Percentiles rank a stretch among this genome's conserved stretches.
These are phyloP conservation scores for Adelges cooleyi DNA, from an alignment of 1,140 invertebrate genomes.

Conservation along the genomic window DNA sequence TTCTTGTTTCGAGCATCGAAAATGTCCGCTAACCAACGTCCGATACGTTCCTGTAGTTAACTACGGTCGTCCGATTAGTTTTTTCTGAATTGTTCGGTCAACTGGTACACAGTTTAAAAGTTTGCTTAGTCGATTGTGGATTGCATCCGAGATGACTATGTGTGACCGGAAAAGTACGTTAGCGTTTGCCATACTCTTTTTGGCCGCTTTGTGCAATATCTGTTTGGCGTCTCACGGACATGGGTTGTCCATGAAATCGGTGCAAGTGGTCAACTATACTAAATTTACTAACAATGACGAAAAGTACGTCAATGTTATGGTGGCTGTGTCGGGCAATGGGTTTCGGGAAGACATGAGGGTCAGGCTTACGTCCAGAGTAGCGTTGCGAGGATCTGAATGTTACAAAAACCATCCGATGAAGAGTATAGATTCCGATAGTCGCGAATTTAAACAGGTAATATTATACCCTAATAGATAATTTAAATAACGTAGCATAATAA, in stretches of 20 bases:
- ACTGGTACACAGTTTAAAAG: too few species aligned
- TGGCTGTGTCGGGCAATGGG: slow-evolving; percentile 18
- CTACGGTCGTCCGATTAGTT: too few species aligned
- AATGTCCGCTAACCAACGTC: too few species aligned
- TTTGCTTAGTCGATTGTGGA: too few species aligned
- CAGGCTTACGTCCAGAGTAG: slow-evolving; percentile 18
- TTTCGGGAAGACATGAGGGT: slow-evolving; percentile 21
- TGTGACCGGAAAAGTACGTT: background rate
- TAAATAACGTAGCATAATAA: background rate
- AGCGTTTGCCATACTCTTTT: background rate
- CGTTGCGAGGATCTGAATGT: slow-evolving; percentile 6
- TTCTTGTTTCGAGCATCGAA: too few species aligned
- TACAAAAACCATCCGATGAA: slow-evolving; percentile 10
- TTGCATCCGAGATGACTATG: background rate
- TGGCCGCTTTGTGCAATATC: background rate
- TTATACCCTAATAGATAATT: background rate
- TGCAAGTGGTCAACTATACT: slow-evolving; percentile 21
- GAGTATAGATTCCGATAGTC: background rate
- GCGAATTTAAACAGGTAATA: background rate
- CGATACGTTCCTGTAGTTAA: too few species aligned
- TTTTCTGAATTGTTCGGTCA: too few species aligned
- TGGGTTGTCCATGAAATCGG: background rate
- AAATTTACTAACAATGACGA: background rate
- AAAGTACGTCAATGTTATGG: slow-evolving; percentile 10
- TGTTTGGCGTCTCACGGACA: background rate